Conservation (phyloP, 2,113 vertebrate species). For the Numida meleagris region DNA sequence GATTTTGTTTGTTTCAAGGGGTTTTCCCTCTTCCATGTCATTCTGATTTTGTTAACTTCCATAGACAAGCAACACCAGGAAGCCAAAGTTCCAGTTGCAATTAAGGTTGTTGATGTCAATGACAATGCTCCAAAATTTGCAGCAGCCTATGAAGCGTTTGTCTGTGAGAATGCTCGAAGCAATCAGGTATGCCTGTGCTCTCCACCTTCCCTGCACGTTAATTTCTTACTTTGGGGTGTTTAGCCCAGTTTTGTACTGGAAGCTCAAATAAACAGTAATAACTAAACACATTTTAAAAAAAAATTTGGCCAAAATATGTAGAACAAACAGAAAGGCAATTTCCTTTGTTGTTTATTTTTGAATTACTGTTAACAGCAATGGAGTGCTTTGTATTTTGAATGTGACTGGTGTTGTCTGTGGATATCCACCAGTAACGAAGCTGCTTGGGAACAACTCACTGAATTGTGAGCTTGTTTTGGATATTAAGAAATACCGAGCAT, state of each 20-base stretch:
- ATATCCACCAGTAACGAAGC: not conserved
- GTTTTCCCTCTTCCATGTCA: not conserved
- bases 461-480: not conserved
- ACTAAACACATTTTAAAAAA: not conserved
- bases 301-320: not conserved
- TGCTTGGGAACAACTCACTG: not conserved
- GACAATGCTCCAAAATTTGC: conserved; percentile 95
- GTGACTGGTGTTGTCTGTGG: not conserved
- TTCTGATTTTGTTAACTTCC: not conserved
- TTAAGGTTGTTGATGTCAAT: conserved; percentile 90
- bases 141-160: conserved; percentile 87
- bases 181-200: conserved; percentile 81
- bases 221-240: not conserved
- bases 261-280: not conserved
- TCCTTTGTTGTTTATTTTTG: not conserved
- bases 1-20: not conserved
- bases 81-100: conserved; percentile 92
- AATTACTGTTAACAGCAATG: not conserved
- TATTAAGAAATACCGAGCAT: not conserved
- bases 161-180: conserved; percentile 89
- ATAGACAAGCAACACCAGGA: conserved; percentile 91
- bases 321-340: not conserved
- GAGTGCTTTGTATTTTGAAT: not conserved
- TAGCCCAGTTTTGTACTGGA: not conserved
- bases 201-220: no score